Evolutionary conservation across 2,797 vertebrate species (phyloP).

Genomic region (Catharus ustulatus): DNA sequence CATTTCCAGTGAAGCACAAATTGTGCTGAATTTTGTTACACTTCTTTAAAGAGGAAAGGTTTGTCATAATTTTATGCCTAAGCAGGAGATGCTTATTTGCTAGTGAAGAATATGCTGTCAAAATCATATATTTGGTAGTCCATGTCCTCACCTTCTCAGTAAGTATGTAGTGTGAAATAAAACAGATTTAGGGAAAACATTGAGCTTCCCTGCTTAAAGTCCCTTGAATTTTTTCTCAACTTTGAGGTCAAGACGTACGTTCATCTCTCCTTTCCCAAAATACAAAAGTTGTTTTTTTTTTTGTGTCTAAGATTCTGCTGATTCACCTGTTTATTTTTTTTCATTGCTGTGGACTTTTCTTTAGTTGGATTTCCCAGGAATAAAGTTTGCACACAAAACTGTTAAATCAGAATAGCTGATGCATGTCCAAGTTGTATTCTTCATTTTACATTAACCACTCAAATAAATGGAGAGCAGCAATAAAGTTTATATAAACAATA

Average conservation of each 20-base stretch:
- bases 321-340: not conserved
- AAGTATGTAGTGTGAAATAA: not conserved
- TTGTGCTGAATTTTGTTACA: not conserved
- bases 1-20: not conserved
- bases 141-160: not conserved
- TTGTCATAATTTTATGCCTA: not conserved
- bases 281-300: not conserved
- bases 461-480: not conserved
- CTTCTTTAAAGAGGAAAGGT: not conserved
- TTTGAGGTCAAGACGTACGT: not conserved
- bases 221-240: not conserved
- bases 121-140: not conserved
- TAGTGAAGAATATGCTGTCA: not conserved
- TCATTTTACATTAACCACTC: not conserved
- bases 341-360: not conserved
- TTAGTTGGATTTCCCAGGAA: not conserved
- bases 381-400: not conserved
- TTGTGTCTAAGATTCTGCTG: not conserved
- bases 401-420: not conserved
- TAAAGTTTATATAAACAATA: not conserved
- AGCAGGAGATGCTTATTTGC: not conserved
- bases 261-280: not conserved
- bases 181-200: not conserved
- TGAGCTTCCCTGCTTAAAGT: not conserved
- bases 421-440: not conserved